Conservation (phyloP, 1,140 invertebrate genomes). For the Periplaneta americana region DNA sequence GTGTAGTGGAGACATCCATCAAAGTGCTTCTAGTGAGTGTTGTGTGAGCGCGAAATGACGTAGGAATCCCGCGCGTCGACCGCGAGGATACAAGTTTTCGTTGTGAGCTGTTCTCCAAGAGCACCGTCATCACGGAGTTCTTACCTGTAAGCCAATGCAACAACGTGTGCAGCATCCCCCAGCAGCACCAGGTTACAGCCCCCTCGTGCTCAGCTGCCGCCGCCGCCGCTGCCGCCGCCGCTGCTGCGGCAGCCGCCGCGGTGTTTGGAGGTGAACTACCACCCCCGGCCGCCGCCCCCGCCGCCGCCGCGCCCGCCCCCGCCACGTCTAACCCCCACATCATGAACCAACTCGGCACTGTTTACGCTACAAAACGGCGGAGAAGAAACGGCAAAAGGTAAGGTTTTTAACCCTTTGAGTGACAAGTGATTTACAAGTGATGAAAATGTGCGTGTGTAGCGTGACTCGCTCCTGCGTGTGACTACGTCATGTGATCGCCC, state of each 20-base stretch:
- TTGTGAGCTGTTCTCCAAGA: neutral
- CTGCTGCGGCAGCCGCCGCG: neutral
- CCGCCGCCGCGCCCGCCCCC: neutral
- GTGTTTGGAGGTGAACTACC: slow-evolving; percentile 20
- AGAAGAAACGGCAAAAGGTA: slow-evolving; percentile 92
- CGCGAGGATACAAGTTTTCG: neutral
- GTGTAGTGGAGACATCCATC: neutral
- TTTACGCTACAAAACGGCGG: slow-evolving; percentile 90
- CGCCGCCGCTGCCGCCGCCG: neutral
- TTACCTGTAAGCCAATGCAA: slow-evolving; percentile 1
- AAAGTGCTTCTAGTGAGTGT: neutral
- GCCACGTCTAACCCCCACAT: slow-evolving; percentile 29
- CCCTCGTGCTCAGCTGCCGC: neutral
- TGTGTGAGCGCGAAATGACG: neutral
- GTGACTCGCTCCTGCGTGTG: neutral
- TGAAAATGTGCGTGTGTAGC: neutral
- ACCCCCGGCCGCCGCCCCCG: slow-evolving; percentile 19
- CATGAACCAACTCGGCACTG: slow-evolving; percentile 86
- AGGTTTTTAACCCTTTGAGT: too few species aligned
- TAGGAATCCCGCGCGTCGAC: neutral
- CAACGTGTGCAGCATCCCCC: neutral
- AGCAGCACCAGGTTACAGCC: neutral
- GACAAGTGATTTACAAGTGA: neutral
- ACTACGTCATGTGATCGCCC: neutral
- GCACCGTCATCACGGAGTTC: slow-evolving; percentile 1